Evolutionary conservation across 1,140 invertebrate species (phyloP).

Genomic region (Caenorhabditis elegans): WBcel235 BX284605.5:12877501-12878000

Average conservation of each 20-base stretch:
- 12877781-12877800: not conserved
- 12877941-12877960: no score
- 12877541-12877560: not conserved
- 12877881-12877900: not conserved
- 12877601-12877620: no score
- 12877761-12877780: not conserved
- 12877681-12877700: not conserved
- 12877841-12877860: not conserved
- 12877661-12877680: no score
- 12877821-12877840: not conserved
- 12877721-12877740: not conserved
- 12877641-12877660: no score
- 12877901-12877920: no score
- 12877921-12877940: no score
- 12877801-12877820: not conserved
- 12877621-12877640: no score
- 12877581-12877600: no score
- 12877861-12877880: not conserved
- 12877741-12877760: no score
- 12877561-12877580: not conserved
- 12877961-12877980: no score
- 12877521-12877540: not conserved
- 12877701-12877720: no score
- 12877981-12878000: no score
- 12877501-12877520: not conserved